These are phyloP conservation scores for Lapara coniferarum DNA, from an alignment of 2,888 invertebrate genomes.

Conservation along the genomic window DNA sequence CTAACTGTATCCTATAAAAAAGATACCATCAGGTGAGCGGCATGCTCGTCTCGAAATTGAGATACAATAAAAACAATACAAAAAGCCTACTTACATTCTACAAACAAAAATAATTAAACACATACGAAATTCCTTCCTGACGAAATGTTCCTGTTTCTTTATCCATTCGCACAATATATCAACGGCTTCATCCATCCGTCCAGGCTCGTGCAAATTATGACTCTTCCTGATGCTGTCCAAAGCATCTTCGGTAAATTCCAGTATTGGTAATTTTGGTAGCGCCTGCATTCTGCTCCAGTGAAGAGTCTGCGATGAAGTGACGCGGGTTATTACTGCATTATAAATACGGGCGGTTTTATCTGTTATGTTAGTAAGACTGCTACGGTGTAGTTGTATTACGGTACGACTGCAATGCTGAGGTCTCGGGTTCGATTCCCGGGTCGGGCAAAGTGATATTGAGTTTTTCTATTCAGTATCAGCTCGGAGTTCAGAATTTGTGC, in stretches of 20 bases:
- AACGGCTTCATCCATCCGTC: conserved; percentile 47
- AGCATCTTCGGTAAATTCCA: conserved; percentile 42
- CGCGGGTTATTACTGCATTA: neutral
- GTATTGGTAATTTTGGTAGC: conserved; percentile 34
- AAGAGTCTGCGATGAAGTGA: too few relatives aligned
- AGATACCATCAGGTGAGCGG: too few relatives aligned
- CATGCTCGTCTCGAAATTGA: too few relatives aligned
- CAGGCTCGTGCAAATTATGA: conserved; percentile 45
- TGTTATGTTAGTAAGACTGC: too few relatives aligned
- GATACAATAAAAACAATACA: neutral
- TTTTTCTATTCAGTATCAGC: too few relatives aligned
- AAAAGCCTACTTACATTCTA: neutral
- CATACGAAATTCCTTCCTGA: conserved; percentile 45
- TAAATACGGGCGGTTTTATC: neutral
- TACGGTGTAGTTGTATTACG: too few relatives aligned
- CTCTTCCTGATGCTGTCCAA: conserved; percentile 44
- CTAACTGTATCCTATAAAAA: too few relatives aligned
- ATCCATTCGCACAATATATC: conserved; percentile 48
- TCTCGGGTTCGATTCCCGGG: too few relatives aligned
- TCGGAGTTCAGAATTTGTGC: too few relatives aligned
- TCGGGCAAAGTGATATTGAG: too few relatives aligned
- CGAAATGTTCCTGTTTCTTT: conserved; percentile 43
- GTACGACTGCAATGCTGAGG: too few relatives aligned
- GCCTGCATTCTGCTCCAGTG: conserved; percentile 40
- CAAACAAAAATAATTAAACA: neutral